phyloP scores from a whole-genome alignment of 2,797 vertebrate species.

The Kryptopterus vitreolus region DNA sequence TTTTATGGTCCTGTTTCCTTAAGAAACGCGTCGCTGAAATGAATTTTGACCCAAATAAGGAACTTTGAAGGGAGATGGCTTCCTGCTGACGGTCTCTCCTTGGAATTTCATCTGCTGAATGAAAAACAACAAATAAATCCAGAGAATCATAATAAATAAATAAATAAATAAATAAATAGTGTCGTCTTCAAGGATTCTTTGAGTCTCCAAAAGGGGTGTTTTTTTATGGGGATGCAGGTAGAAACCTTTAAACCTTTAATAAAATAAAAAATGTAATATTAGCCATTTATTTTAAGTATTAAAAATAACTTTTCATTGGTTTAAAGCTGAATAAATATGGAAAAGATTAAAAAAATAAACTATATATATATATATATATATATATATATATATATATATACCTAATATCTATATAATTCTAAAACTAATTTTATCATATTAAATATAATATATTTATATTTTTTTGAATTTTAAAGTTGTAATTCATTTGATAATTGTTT shows the following conservation, averaged over 20 bases:
- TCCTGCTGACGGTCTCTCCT: neutral
- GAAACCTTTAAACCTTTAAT: no score
- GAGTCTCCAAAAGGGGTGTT: neutral
- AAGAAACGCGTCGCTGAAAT: neutral
- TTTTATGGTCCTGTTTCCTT: neutral
- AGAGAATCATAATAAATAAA: neutral
- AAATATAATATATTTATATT: no score
- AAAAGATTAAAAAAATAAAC: no score
- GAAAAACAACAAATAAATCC: neutral
- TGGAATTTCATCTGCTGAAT: neutral
- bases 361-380: no score
- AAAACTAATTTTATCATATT: no score
- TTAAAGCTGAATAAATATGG: no score
- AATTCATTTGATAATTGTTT: slow-evolving; percentile 3
- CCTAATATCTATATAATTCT: no score
- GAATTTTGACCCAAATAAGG: neutral
- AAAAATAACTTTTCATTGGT: no score
- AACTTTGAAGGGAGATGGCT: neutral
- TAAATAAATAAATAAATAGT: neutral
- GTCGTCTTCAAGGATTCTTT: neutral
- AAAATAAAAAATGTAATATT: no score
- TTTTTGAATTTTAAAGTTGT: no score
- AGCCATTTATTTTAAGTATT: no score
- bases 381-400: no score
- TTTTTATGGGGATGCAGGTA: neutral